Percentiles rank a stretch among this genome's conserved stretches.
Evolutionary conservation across 2,113 vertebrate species (phyloP).

Genomic region (Formicarius rufipectus): DNA sequence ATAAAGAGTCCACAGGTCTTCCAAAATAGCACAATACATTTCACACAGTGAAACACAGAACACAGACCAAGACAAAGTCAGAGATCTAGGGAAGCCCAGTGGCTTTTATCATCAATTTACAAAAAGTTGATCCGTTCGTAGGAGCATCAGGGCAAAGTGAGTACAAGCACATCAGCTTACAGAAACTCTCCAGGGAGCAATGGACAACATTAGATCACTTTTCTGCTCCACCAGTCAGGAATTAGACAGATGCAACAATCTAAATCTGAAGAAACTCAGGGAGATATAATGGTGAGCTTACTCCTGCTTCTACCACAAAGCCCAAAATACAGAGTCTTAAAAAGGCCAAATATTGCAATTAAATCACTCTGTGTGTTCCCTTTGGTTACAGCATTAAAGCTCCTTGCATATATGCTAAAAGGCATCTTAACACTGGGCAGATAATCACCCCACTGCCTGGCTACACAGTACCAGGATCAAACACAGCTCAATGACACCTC

Average conservation of each 20-base stretch:
- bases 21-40: background rate
- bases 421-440: background rate
- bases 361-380: background rate
- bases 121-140: background rate
- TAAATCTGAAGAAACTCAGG: background rate
- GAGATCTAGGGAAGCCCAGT: background rate
- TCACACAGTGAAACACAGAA: background rate
- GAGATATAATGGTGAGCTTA: background rate
- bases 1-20: background rate
- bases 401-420: background rate
- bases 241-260: background rate
- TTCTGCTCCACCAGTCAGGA: background rate
- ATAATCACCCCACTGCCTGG: background rate
- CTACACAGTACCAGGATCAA: background rate
- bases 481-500: background rate
- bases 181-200: background rate
- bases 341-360: background rate
- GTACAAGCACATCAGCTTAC: background rate
- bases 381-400: background rate
- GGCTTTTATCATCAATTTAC: background rate
- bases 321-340: background rate
- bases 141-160: background rate
- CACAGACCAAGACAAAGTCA: background rate
- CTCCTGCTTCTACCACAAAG: background rate
- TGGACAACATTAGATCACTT: background rate